These are phyloP conservation scores for Amblyopsis rosae DNA, from an alignment of 2,113 vertebrate genomes.

Conservation along the genomic window DNA sequence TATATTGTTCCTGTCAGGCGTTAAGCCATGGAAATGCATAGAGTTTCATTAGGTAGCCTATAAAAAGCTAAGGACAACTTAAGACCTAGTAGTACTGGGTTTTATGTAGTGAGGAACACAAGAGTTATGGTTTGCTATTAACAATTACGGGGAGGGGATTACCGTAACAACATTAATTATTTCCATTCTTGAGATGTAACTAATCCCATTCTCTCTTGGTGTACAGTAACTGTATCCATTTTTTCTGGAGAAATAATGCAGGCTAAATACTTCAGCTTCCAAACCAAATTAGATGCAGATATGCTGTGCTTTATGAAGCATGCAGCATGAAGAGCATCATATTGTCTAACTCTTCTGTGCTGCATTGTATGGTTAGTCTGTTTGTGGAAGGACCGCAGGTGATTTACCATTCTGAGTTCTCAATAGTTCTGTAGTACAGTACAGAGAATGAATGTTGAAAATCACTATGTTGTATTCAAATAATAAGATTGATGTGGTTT, in stretches of 20 bases:
- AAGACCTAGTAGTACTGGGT: conserved; percentile 17
- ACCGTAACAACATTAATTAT: conserved; percentile 26
- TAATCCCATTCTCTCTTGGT: conserved; percentile 22
- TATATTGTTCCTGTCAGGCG: conserved; percentile 30
- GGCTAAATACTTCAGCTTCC: conserved; percentile 43
- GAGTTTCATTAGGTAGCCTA: conserved; percentile 34
- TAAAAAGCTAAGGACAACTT: conserved; percentile 25
- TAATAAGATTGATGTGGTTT: too few relatives aligned
- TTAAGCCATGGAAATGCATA: conserved; percentile 38
- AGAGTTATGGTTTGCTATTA: conserved; percentile 28
- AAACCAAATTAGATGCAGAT: conserved; percentile 46
- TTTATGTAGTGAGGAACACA: conserved; percentile 13
- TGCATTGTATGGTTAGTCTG: conserved; percentile 34
- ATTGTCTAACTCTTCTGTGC: conserved; percentile 10
- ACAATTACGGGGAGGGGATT: conserved; percentile 31
- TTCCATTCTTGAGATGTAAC: conserved; percentile 25
- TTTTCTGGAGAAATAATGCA: conserved; percentile 32
- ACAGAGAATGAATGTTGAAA: not conserved
- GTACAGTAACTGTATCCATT: conserved; percentile 22
- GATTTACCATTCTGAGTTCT: conserved; percentile 47
- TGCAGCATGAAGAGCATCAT: too few relatives aligned
- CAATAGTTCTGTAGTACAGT: conserved; percentile 6
- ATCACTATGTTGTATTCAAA: too few relatives aligned
- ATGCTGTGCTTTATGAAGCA: conserved; percentile 32
- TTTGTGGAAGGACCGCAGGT: conserved; percentile 47